Base-by-base conservation (phyloP, 2,113 vertebrate species). In the Nerophis lumbriciformis region DNA sequence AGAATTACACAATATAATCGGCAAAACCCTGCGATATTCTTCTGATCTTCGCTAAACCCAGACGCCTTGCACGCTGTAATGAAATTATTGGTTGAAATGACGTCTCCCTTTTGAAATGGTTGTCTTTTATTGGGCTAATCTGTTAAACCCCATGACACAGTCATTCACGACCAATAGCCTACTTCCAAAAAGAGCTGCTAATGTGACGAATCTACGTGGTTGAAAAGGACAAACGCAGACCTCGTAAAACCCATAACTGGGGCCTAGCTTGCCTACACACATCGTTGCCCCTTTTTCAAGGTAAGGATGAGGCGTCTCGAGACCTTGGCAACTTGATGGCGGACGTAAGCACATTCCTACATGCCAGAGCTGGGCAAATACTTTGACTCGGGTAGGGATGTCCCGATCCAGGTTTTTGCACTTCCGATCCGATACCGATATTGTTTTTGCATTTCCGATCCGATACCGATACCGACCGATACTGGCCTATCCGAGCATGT, bases 131-230 rank as follows among this genome's bases (percentile, higher is more conserved):
- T 36, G 6, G 35, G 53, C 19, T 55, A 35, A 59, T 61, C 57
- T 28, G 61, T 39, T 47, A 49, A 53, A 48, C 28, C 28, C 38
- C 37, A n/a, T 11, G 54, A 54, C 48, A 28, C 44, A 28, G 49
- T 56, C 9, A 15, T 50, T 57, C 28, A n/a, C 38, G 44, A 57
- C 44, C 55, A 21, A 44, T 57, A 21, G 55, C 55, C 55, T 57
- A 57, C 44, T 57, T 57, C 55, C 55, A 21, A 73, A 67, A 28
- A 39, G 38, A 57, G 53, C 16, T 35, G 36, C 37, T 59, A 37
- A 4, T 37, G 8, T 3, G 11, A 51, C 42, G 6, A 6, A 51
- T 51, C 15, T 10, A 61, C 8, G 4, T 38, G 52, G 45, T 4
- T 35, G 38, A 48, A n/a, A 60, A 16, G 4, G 28, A n/a, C 3